These are phyloP conservation scores for Percopsis transmontana DNA, from an alignment of 2,113 vertebrate species.

Conservation along the genomic window DNA sequence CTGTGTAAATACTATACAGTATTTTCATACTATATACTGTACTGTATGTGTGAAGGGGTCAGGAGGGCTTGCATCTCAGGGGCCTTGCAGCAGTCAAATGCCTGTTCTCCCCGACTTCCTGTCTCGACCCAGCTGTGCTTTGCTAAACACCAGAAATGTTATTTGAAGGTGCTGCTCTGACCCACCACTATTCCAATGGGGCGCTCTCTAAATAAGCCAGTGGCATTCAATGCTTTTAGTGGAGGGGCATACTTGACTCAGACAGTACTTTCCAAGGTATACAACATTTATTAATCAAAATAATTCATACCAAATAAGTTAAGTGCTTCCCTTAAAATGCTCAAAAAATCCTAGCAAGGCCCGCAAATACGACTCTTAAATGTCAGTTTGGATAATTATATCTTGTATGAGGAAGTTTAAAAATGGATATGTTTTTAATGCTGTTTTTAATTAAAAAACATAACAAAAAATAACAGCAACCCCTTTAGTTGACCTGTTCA, in stretches of 20 bases:
- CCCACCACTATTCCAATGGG: slow-evolving; percentile 2
- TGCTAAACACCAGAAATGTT: slow-evolving; percentile 59
- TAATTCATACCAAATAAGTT: slow-evolving; percentile 20
- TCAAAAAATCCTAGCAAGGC: too few relatives aligned
- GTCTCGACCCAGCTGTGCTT: slow-evolving; percentile 43
- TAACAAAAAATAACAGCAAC: too few relatives aligned
- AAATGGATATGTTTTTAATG: too few relatives aligned
- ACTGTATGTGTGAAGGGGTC: slow-evolving; percentile 7
- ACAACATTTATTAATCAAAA: slow-evolving; percentile 17
- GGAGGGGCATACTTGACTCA: slow-evolving; percentile 8
- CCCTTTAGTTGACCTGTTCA: too few relatives aligned
- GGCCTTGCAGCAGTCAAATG: slow-evolving; percentile 31
- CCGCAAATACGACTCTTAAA: too few relatives aligned
- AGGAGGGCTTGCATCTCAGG: slow-evolving; percentile 22
- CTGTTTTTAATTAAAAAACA: too few relatives aligned
- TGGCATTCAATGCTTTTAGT: slow-evolving; percentile 9
- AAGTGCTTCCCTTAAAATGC: too few relatives aligned
- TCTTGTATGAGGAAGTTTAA: too few relatives aligned
- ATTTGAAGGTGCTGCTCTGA: slow-evolving; percentile 50
- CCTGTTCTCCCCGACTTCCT: slow-evolving; percentile 45
- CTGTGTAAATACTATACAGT: neutral
- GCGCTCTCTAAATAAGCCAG: slow-evolving; percentile 1
- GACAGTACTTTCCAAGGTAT: slow-evolving; percentile 18
- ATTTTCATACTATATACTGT: too few relatives aligned
- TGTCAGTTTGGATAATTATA: too few relatives aligned